These are phyloP conservation scores for Malurus alboscapulatus DNA, from an alignment of 2,113 vertebrate species.

Conservation along the genomic window DNA sequence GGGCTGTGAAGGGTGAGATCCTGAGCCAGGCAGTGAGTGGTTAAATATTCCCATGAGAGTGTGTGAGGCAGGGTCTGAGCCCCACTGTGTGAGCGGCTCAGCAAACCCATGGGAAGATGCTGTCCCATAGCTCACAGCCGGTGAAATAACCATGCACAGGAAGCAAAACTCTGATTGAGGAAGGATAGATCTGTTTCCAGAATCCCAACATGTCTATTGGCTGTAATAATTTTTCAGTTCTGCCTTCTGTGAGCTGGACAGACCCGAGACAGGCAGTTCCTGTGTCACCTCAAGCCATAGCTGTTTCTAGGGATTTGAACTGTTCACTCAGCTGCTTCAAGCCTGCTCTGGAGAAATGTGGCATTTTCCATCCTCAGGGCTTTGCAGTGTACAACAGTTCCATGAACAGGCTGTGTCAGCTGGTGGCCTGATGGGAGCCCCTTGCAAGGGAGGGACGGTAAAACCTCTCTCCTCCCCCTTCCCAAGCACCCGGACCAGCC, in stretches of 20 bases:
- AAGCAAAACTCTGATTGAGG: not conserved
- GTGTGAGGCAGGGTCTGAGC: not conserved
- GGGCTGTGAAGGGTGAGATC: not conserved
- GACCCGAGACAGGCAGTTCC: not conserved
- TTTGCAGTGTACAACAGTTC: accelerated
- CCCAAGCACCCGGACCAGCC: not conserved
- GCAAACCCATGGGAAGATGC: not conserved
- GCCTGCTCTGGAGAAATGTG: not conserved
- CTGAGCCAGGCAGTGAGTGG: not conserved
- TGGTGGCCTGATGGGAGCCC: not conserved
- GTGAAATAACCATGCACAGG: not conserved
- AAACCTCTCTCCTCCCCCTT: not conserved
- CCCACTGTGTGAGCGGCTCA: not conserved
- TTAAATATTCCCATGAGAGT: not conserved
- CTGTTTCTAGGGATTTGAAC: not conserved
- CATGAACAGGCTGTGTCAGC: accelerated
- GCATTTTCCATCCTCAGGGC: not conserved
- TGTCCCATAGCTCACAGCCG: not conserved
- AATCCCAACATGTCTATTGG: not conserved
- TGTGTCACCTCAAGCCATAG: not conserved
- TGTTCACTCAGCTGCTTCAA: not conserved
- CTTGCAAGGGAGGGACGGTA: not conserved
- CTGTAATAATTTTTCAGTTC: not conserved
- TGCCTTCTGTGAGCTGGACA: not conserved
- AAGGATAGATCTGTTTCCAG: not conserved